These are phyloP conservation scores for Dreissena polymorpha DNA, from an alignment of 1,140 invertebrate species.

Conservation along the genomic window DNA sequence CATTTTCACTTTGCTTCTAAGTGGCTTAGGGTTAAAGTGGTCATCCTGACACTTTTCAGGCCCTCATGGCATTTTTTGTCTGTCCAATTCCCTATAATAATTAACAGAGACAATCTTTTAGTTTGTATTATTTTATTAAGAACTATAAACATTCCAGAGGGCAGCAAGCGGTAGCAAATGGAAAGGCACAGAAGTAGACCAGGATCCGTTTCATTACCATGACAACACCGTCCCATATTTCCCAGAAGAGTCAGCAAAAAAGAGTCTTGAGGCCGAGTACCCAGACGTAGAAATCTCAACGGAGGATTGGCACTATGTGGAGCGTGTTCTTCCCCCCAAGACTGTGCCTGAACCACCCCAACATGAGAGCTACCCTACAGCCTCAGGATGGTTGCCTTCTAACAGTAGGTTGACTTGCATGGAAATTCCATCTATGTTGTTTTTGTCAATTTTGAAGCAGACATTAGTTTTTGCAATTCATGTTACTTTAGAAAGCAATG, in stretches of 20 bases:
- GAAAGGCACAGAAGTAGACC: constrained; percentile 15
- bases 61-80: too few species aligned
- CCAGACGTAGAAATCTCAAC: constrained; percentile 58
- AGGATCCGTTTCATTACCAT: constrained; percentile 5
- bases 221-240: constrained; percentile 39
- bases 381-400: constrained; percentile 90
- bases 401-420: constrained; percentile 78
- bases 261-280: constrained; percentile 27
- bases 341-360: constrained; percentile 85
- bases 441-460: too few species aligned
- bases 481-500: too few species aligned
- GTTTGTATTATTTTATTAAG: neutral
- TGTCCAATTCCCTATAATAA: too few species aligned
- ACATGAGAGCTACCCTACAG: constrained; percentile 82
- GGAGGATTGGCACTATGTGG: constrained; percentile 91
- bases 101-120: neutral
- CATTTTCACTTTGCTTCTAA: too few species aligned
- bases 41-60: too few species aligned
- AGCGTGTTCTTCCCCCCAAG: constrained; percentile 85
- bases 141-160: neutral
- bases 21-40: too few species aligned
- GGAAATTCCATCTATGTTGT: neutral
- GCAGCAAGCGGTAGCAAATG: neutral
- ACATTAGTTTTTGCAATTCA: too few species aligned
- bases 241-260: constrained; percentile 20